Conservation (phyloP, 23 tunicate species). For the Phallusia fumigata region DNA sequence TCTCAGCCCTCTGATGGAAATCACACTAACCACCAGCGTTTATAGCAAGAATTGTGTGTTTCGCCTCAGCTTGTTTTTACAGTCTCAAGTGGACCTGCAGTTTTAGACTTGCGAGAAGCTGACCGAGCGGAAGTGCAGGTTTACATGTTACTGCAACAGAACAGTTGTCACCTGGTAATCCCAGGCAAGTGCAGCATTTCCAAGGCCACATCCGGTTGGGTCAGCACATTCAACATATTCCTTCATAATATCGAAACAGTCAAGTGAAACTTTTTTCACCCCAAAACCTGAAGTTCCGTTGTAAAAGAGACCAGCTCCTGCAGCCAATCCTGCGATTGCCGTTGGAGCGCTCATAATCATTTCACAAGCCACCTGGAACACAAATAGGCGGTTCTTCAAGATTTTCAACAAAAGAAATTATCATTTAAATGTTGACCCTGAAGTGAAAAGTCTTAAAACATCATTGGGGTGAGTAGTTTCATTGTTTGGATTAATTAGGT, state of each 20-base stretch:
- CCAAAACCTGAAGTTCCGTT: slow-evolving; percentile 53
- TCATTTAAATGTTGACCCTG: not conserved
- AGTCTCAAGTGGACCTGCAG: too few species aligned
- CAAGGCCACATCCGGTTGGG: slow-evolving; percentile 98
- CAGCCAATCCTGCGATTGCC: slow-evolving; percentile 69
- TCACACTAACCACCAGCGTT: too few species aligned
- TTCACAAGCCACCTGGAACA: slow-evolving; percentile 76
- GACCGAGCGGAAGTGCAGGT: too few species aligned
- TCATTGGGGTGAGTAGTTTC: too few species aligned
- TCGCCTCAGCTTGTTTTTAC: too few species aligned
- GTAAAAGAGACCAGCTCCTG: slow-evolving; percentile 79
- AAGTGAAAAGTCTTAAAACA: too few species aligned
- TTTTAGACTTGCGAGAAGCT: too few species aligned
- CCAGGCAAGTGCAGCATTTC: slow-evolving; percentile 88
- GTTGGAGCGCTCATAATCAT: slow-evolving; percentile 52
- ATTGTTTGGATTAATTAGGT: too few species aligned
- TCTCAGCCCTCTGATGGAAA: too few species aligned
- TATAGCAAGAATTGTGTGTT: too few species aligned
- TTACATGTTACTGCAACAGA: not conserved
- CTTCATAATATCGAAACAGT: slow-evolving; percentile 74
- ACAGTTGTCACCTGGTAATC: slow-evolving; percentile 77
- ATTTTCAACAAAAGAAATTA: not conserved
- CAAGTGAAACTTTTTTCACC: not conserved
- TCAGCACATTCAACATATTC: slow-evolving; percentile 95
- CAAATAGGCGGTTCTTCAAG: not conserved